Evolutionary conservation across 1,140 invertebrate species (phyloP), one percentile per base, ranked within the genome.

Genomic region (Pogonomyrmex barbatus): DNA sequence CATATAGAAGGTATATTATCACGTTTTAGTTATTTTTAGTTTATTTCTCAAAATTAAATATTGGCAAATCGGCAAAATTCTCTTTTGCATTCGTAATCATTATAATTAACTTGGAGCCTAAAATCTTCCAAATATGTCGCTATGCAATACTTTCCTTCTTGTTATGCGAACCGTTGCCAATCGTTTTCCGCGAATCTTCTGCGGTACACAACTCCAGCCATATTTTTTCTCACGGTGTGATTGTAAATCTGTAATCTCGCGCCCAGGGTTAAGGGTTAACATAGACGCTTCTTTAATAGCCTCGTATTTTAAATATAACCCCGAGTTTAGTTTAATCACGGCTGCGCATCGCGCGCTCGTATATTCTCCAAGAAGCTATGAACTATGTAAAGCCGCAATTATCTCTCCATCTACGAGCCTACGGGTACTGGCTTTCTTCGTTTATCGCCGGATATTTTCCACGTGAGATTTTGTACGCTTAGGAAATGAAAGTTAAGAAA

Each of bases 401-500:
- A 83, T 83, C 68, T 83, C 42, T 3, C 30, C 39, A 58, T 73
- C 68, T 75, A 60, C 45, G 33, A 56, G 42, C 47, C 68, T n/a
- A 60, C 79, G 68, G 24, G 24, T 60, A 3, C 42, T 47, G 30
- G 24, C 42, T 75, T 75, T 73, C 30, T 14, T 82, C 79, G 8
- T 81, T 71, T n/a, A n/a, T 45, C 56, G 17, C 24, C 4, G 33
- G 10, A 12, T 36, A 24, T 73, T 71, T 71, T 60, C 56, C 45
- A 6, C 30, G 42, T 14, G 56, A 73, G 54, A 83, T 83, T 83
- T 83, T 33, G 42, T 83, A 47, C 36, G 56, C 65, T 73, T 47
- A 60, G 79, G 79, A 73, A 73, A 82, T 82, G 79, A 82, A 75
- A 83, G 79, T 73, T 58, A 60, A 60, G 67, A 73, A 82, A 82